These are phyloP conservation scores for Labrus mixtus DNA, from an alignment of 2,113 vertebrate species.

Conservation along the genomic window DNA sequence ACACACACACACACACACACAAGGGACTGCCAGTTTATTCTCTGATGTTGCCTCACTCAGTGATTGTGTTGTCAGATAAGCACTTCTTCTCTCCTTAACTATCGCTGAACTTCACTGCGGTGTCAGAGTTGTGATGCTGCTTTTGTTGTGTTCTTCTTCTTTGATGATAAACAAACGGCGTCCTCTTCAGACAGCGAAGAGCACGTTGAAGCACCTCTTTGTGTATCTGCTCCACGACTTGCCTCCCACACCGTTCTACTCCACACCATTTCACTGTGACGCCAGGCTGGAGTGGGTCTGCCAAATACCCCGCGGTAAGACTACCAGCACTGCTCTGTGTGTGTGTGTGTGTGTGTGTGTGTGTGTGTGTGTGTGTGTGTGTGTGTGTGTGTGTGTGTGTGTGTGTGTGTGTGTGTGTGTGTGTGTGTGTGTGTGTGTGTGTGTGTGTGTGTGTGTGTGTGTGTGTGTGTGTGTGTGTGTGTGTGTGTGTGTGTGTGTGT, in stretches of 20 bases:
- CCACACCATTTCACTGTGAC: conserved; percentile 92
- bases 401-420: not conserved
- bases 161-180: conserved; percentile 35
- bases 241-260: conserved; percentile 74
- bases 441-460: not conserved
- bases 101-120: not conserved
- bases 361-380: not conserved
- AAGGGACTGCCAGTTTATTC: not conserved
- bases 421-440: not conserved
- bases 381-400: not conserved
- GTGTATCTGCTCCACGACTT: conserved; percentile 44
- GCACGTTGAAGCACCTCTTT: conserved; percentile 52
- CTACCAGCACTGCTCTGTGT: not conserved
- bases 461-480: not conserved
- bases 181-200: conserved; percentile 71
- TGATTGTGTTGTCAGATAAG: not conserved
- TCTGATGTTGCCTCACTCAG: not conserved
- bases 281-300: conserved; percentile 93
- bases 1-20: too few relatives aligned
- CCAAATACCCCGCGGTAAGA: conserved; percentile 93
- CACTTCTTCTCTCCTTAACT: not conserved
- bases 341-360: not conserved
- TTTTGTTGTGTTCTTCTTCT: not conserved
- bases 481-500: not conserved
- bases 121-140: not conserved